phyloP scores from a whole-genome alignment of 2,113 vertebrate species.

The Sardina pilchardus region DNA sequence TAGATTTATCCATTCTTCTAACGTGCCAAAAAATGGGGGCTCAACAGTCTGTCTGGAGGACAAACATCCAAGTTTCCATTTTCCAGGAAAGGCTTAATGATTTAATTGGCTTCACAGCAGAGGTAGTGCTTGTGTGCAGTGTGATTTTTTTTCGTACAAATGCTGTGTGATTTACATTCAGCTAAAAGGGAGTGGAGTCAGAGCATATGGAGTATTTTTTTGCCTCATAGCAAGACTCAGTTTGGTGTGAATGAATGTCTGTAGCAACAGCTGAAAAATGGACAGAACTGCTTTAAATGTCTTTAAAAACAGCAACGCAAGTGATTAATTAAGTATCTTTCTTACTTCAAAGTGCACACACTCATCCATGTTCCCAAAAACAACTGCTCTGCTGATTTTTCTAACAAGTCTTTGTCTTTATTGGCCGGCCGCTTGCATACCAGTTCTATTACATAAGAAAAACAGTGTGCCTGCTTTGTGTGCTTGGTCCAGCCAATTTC shows the following conservation, averaged over 20 bases:
- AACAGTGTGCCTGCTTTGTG: neutral
- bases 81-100: slow-evolving; percentile 30
- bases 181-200: neutral
- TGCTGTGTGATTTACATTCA: neutral
- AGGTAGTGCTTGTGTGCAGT: neutral
- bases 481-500: neutral
- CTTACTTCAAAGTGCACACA: neutral
- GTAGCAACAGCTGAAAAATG: neutral
- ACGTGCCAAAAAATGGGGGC: slow-evolving; percentile 37
- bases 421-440: neutral
- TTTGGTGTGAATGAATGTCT: neutral
- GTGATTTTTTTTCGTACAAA: neutral
- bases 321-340: neutral
- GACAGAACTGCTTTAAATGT: neutral
- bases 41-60: slow-evolving; percentile 33
- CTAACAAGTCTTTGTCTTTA: neutral
- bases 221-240: neutral
- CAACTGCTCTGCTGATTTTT: neutral
- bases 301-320: neutral
- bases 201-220: neutral
- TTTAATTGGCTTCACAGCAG: slow-evolving; percentile 24
- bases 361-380: neutral
- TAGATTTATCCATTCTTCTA: slow-evolving; percentile 42
- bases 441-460: neutral
- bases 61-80: slow-evolving; percentile 42